phyloP scores from a whole-genome alignment of 2,113 vertebrate species.

The Columba janthina region DNA sequence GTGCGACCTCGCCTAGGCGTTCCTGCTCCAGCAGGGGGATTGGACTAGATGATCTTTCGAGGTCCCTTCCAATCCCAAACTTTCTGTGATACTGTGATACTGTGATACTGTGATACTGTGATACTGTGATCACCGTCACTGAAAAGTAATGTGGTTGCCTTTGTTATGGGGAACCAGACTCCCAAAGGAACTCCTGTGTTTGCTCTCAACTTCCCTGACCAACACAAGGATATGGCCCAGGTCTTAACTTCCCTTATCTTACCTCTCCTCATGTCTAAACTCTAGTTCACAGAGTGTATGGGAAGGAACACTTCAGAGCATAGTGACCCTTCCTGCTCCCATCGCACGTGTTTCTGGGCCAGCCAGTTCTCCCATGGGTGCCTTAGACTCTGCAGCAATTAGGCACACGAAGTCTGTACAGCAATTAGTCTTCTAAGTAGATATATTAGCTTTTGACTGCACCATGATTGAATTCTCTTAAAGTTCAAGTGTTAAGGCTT shows the following conservation, averaged over 20 bases:
- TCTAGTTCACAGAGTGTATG: neutral
- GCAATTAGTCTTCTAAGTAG: neutral
- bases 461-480: neutral
- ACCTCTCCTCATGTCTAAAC: neutral
- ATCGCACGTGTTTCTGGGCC: fast-evolving
- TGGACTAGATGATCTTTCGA: no score
- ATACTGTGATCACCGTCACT: neutral
- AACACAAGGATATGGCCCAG: neutral
- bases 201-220: slow-evolving; percentile 23
- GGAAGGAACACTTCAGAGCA: neutral
- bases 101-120: no score
- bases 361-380: neutral
- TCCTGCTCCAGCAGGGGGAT: no score
- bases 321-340: neutral
- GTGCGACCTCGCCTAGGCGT: no score
- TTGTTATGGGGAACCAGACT: neutral
- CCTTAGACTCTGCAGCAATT: neutral
- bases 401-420: neutral
- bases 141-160: neutral
- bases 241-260: slow-evolving; percentile 13
- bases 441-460: neutral
- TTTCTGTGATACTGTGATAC: no score
- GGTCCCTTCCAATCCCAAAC: no score
- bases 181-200: slow-evolving; percentile 27
- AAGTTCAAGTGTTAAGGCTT: neutral